Conservation (phyloP, 2,888 invertebrate species). For the Pantelozetes paolii region DNA sequence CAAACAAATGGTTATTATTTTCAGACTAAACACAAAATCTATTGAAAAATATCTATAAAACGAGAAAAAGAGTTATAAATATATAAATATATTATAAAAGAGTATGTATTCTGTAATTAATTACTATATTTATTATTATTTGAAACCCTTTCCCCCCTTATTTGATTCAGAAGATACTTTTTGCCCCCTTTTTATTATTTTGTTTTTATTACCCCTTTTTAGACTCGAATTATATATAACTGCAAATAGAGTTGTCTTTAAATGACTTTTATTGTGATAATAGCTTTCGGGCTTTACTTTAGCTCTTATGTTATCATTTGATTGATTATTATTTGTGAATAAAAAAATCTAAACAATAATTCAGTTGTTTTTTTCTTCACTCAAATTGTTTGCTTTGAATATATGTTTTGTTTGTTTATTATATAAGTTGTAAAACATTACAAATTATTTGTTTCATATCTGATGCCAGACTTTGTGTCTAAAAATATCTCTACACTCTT, state of each 20-base stretch:
- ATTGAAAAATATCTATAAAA: background rate
- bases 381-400: background rate
- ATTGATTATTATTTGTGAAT: conserved; percentile 15
- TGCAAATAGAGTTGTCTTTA: background rate
- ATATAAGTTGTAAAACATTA: background rate
- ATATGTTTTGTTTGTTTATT: background rate
- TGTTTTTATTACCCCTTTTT: background rate
- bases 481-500: background rate
- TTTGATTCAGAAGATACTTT: background rate
- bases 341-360: background rate
- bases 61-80: background rate
- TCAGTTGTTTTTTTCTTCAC: background rate
- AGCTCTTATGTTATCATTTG: conserved; percentile 15
- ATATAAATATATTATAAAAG: background rate
- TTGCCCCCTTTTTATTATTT: background rate
- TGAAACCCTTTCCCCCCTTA: background rate
- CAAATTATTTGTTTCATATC: background rate
- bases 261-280: conserved; percentile 18
- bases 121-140: background rate
- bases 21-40: background rate
- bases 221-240: too few species aligned
- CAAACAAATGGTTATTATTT: conserved; percentile 22
- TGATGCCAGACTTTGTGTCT: background rate
- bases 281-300: background rate
- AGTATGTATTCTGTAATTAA: background rate